phyloP scores from a whole-genome alignment of 2,113 vertebrate species.

The Centropus bengalensis region DNA sequence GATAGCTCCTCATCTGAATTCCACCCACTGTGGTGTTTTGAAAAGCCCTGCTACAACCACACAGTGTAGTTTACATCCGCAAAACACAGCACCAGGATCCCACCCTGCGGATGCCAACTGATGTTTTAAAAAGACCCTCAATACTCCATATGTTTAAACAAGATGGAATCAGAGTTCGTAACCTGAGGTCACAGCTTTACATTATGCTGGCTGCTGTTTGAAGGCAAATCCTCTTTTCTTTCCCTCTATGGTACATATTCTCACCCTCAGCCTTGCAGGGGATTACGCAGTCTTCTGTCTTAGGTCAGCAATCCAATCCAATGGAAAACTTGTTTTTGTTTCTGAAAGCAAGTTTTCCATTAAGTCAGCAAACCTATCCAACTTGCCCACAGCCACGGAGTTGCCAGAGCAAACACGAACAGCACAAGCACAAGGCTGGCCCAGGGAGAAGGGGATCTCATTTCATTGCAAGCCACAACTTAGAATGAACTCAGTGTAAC shows the following conservation, averaged over 20 bases:
- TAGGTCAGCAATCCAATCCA: not conserved
- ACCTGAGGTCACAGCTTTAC: not conserved
- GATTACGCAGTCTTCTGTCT: not conserved
- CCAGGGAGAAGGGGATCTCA: not conserved
- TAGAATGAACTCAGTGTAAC: not conserved
- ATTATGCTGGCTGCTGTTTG: rapidly evolving
- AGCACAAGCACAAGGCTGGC: not conserved
- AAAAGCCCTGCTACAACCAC: not conserved
- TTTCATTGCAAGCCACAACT: not conserved
- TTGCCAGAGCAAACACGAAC: slow-evolving; percentile 47
- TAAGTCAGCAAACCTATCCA: not conserved
- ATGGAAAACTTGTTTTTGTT: not conserved
- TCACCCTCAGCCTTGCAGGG: not conserved
- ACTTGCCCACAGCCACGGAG: not conserved
- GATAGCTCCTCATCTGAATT: not conserved
- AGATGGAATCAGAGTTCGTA: not conserved
- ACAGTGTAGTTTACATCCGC: not conserved
- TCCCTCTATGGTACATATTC: not conserved
- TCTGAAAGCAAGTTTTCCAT: slow-evolving; percentile 17
- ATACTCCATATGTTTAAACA: not conserved
- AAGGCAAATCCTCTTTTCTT: not conserved
- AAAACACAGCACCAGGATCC: not conserved
- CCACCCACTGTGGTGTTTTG: not conserved
- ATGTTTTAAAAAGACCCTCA: not conserved
- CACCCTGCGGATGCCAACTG: not conserved